Evolutionary conservation across 1,140 invertebrate species (phyloP).

Genomic region (Helicoverpa zea): DNA sequence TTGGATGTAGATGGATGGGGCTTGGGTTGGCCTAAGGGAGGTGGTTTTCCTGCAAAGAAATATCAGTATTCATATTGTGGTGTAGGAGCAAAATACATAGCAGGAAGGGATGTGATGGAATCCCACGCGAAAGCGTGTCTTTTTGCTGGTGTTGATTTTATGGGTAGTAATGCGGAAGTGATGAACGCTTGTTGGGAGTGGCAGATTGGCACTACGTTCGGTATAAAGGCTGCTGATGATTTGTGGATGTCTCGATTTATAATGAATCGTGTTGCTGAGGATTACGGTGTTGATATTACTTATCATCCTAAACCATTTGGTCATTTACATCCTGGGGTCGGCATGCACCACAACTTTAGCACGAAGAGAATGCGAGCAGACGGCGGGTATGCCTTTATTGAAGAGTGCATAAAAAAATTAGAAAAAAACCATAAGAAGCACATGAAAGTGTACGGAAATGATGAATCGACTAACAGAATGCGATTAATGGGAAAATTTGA

Average conservation of each 20-base stretch:
- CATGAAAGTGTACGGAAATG: conserved; percentile 96
- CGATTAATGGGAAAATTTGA: conserved; percentile 95
- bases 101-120: conserved; percentile 96
- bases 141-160: conserved; percentile 96
- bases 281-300: conserved; percentile 95
- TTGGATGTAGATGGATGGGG: conserved; percentile 93
- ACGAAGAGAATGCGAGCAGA: conserved; percentile 95
- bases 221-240: conserved; percentile 95
- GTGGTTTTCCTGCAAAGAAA: conserved; percentile 90
- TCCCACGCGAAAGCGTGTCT: conserved; percentile 89
- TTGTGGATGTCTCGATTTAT: conserved; percentile 96
- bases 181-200: conserved; percentile 95
- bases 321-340: conserved; percentile 98
- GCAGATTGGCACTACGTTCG: conserved; percentile 93
- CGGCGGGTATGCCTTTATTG: conserved; percentile 91
- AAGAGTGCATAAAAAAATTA: conserved; percentile 94
- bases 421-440: conserved; percentile 94
- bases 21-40: conserved; percentile 96
- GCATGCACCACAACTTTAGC: conserved; percentile 97
- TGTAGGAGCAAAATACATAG: conserved; percentile 97
- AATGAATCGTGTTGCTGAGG: conserved; percentile 95
- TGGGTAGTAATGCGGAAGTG: conserved; percentile 98
- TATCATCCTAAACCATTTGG: conserved; percentile 96
- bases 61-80: conserved; percentile 91
- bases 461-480: conserved; percentile 94